Evolutionary conservation across 30 jellyfish, hydroid and myxozoan species (phyloP), one percentile per base, ranked within the genome.

Genomic region (Aurelia aurita): DNA sequence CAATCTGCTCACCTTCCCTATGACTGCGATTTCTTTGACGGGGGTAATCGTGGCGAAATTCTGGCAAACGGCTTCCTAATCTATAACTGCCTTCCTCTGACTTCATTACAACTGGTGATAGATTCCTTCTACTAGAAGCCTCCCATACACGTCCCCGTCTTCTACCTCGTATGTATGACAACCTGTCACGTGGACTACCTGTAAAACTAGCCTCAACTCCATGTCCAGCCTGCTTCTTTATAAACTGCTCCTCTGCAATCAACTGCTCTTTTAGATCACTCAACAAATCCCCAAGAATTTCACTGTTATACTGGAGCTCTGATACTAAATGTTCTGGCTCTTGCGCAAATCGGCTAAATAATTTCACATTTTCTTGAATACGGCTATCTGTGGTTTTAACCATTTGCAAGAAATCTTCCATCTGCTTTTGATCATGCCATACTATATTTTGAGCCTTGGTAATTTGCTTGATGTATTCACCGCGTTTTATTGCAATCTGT

Each of bases 241-340:
- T 55, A 43, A 65, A 82, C 20, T 27, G 70, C 91, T 82, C 91
- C 79, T 82, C 91, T 58, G 91, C 91, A 31, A 82, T 28, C 45
- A 82, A 16, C 79, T 82, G 91, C 77, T 82, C 91, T 69, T 68
- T 73, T 67, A 82, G 69, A 19, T 69, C 74, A n/a, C 64, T 73
- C 69, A 82, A 29, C 71, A 82, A 45, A 22, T 82, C 91, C 27
- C 91, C 68, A 9, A 82, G 79, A 43, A 82, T 32, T 58, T 70
- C 53, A 35, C 85, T 82, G 61, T 82, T 82, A 58, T 67, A 77
- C 27, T 69, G 72, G 59, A 82, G 57, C 58, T 82, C 91, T 15
- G 76, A 10, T 15, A 82, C 91, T 16, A 82, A 72, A 19, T 58
- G 32, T 3, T 82, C 78, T 14, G 91, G 91, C n/a, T 82, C 27